phyloP scores from a whole-genome alignment of 1,140 invertebrate species.

The Agrypnia vestita region DNA sequence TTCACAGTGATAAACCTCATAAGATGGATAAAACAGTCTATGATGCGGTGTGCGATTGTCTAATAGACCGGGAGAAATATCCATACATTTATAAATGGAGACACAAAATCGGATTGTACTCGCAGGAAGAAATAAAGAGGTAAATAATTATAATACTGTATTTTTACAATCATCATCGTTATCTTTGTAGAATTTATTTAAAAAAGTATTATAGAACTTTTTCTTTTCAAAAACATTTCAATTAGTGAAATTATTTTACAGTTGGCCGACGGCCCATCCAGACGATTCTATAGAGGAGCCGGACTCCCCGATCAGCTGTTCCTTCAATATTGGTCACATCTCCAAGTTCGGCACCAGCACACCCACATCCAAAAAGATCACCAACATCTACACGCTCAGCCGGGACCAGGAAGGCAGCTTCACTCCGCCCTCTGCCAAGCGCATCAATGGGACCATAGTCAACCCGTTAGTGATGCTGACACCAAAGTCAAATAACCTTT shows the following conservation, averaged over 20 bases:
- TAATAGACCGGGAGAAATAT: constrained; percentile 73
- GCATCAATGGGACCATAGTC: constrained; percentile 41
- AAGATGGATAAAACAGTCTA: constrained; percentile 82
- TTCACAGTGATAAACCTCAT: constrained; percentile 77
- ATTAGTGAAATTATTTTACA: constrained; percentile 47
- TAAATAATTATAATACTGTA: constrained; percentile 60
- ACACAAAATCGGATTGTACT: constrained; percentile 74
- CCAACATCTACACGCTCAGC: constrained; percentile 41
- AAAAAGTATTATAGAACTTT: too few relatives aligned
- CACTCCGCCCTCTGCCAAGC: constrained; percentile 3
- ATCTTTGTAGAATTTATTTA: too few relatives aligned
- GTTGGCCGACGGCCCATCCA: constrained; percentile 48
- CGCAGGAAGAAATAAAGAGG: constrained; percentile 73
- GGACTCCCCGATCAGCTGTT: constrained; percentile 56
- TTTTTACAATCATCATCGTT: too few relatives aligned
- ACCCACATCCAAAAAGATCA: constrained; percentile 50
- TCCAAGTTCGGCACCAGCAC: constrained; percentile 49
- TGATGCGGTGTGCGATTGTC: constrained; percentile 75
- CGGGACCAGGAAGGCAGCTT: constrained; percentile 5
- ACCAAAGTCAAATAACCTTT: constrained; percentile 37
- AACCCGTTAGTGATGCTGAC: constrained; percentile 52
- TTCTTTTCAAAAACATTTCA: too few relatives aligned
- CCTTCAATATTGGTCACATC: constrained; percentile 58
- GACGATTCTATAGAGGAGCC: constrained; percentile 45
- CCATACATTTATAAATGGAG: constrained; percentile 82